These are phyloP conservation scores for Ceratosolen fusciceps DNA, from an alignment of 1,140 invertebrate species.

Conservation along the genomic window DNA sequence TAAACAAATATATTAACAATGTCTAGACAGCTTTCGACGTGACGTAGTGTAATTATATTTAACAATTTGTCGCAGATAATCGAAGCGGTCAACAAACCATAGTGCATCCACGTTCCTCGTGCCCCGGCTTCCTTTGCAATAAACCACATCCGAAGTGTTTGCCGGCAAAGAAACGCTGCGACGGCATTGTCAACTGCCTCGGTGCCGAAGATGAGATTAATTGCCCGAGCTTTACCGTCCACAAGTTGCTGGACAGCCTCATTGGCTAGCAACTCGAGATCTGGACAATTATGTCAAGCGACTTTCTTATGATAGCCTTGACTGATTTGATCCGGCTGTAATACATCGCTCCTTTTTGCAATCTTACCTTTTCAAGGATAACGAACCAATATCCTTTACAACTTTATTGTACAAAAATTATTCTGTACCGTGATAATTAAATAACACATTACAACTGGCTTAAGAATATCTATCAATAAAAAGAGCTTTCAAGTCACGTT, in stretches of 20 bases:
- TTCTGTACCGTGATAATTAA: too few species aligned
- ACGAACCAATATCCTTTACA: too few species aligned
- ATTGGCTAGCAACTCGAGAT: neutral
- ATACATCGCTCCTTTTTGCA: too few species aligned
- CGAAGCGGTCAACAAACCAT: neutral
- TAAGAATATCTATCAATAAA: too few species aligned
- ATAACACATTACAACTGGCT: too few species aligned
- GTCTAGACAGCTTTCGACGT: too few species aligned
- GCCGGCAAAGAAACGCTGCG: conserved; percentile 75
- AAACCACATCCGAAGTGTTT: conserved; percentile 77
- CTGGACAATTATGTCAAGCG: neutral
- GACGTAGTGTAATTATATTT: neutral
- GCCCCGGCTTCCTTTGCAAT: conserved; percentile 76
- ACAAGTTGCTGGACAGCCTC: neutral
- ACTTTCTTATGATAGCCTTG: neutral
- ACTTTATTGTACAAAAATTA: too few species aligned
- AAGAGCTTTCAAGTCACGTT: too few species aligned
- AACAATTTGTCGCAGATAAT: neutral
- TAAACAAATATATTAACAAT: too few species aligned
- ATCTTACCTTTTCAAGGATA: too few species aligned
- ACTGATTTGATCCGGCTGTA: too few species aligned
- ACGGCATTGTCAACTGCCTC: conserved; percentile 81
- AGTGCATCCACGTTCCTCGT: neutral
- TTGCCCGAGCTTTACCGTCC: conserved; percentile 65
- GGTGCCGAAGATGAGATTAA: conserved; percentile 82